These are phyloP conservation scores for Megalopta genalis DNA, from an alignment of 1,140 invertebrate species.

Conservation along the genomic window DNA sequence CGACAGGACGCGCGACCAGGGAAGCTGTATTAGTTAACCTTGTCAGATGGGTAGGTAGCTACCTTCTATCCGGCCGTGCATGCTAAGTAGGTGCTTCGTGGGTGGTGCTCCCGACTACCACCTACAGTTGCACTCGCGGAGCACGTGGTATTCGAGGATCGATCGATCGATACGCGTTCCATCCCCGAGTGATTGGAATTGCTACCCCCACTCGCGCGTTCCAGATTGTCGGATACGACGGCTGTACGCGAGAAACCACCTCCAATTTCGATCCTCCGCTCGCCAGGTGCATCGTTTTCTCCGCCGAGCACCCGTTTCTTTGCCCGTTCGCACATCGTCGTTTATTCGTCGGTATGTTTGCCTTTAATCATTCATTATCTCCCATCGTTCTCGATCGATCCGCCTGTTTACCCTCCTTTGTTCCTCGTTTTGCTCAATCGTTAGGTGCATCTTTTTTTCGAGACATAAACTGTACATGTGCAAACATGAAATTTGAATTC, in stretches of 20 bases:
- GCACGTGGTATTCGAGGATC: slow-evolving; percentile 54
- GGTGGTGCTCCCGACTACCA: slow-evolving; percentile 61
- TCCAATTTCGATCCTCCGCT: slow-evolving; percentile 5
- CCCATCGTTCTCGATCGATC: too few species aligned
- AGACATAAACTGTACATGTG: too few species aligned
- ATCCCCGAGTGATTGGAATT: slow-evolving; percentile 48
- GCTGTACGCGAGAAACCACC: not conserved
- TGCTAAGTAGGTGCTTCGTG: slow-evolving; percentile 77
- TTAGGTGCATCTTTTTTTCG: too few species aligned
- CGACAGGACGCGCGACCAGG: slow-evolving; percentile 54
- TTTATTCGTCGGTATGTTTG: too few species aligned
- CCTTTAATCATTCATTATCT: too few species aligned
- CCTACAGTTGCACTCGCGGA: slow-evolving; percentile 48
- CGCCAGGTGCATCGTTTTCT: slow-evolving; percentile 1
- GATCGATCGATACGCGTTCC: slow-evolving; percentile 54
- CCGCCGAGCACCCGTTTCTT: too few species aligned
- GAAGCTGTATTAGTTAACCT: slow-evolving; percentile 77
- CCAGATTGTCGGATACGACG: not conserved
- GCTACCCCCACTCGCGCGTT: slow-evolving; percentile 20
- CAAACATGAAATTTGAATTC: too few species aligned
- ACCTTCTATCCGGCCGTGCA: slow-evolving; percentile 69
- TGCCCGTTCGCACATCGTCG: too few species aligned
- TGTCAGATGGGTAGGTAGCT: slow-evolving; percentile 73
- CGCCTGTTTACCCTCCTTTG: too few species aligned
- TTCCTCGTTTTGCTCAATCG: too few species aligned